Base-by-base conservation (phyloP, 2,797 vertebrate genomes). In the Chaetodon trifasciatus region DNA sequence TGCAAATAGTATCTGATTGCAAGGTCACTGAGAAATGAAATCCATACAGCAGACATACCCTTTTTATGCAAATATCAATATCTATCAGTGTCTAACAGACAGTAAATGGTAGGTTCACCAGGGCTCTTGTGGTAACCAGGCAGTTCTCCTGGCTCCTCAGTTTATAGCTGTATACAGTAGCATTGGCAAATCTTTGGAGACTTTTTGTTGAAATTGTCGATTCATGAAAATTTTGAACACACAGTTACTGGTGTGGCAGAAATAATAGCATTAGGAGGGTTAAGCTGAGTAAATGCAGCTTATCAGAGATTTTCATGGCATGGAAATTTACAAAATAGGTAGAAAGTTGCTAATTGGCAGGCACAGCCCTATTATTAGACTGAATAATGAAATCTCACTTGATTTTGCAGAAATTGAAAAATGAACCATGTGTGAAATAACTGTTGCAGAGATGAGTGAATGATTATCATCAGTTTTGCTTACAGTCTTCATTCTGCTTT, bases 81-180 rank as follows among this genome's bases (percentile, higher is more conserved):
- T n/a, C n/a, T n/a, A 70, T 56, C 15, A 39, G 32, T 64, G 64
- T 56, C 10, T 28, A 60, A 81, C n/a, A 57, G 9, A 19, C 5
- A 58, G 44, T 58, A 8, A 28, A 49, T 35, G 37, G 37, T 46
- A 21, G 39, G n/a, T 39, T 66, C 58, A 50, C 1, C 12, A 7
- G 17, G 32, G 40, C 32, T 39, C 49, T 37, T 21, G 62, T 13
- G 44, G 44, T 39, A 19, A 53, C 44, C 55, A 56, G 55, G 56
- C 47, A 50, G 35, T 4, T 13, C n/a, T 44, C 10, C 49, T 32
- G 21, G 23, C 50, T 21, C 23, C 9, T 11, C 17, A 58, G 57
- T 57, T 53, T 58, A 13, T 42, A n/a, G 37, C 21, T 39, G 60
- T 37, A 13, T 9, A 8, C 6, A 32, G 5, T 32, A 57, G 37